Evolutionary conservation across 2,797 vertebrate species (phyloP).

Genomic region (Semaprochilodus insignis): DNA sequence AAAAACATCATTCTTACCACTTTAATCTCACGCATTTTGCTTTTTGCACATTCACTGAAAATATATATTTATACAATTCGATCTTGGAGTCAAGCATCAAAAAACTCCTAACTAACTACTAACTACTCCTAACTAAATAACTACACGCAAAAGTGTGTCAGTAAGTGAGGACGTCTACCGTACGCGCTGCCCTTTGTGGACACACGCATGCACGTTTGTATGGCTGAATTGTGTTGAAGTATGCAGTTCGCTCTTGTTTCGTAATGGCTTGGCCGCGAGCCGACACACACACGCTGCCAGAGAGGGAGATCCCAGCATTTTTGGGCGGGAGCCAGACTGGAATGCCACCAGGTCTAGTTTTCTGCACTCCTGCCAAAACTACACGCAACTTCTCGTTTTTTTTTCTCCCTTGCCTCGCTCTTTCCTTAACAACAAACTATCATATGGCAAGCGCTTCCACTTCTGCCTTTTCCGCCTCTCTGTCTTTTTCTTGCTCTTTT

Average conservation of each 20-base stretch:
- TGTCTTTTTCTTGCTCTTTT: slow-evolving; percentile 1
- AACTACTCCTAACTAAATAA: too few species aligned
- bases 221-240: slow-evolving; percentile 56
- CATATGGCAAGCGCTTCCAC: slow-evolving; percentile 29
- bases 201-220: slow-evolving; percentile 39
- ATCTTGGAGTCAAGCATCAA: too few species aligned
- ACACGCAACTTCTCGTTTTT: slow-evolving; percentile 53
- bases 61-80: neutral
- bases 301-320: slow-evolving; percentile 74
- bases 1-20: too few species aligned
- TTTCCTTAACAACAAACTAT: slow-evolving; percentile 43
- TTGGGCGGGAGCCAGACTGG: slow-evolving; percentile 70
- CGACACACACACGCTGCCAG: slow-evolving; percentile 55
- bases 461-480: slow-evolving; percentile 16
- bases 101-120: neutral
- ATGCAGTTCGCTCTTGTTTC: slow-evolving; percentile 63
- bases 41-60: too few species aligned
- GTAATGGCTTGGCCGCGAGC: slow-evolving; percentile 70
- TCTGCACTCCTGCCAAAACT: slow-evolving; percentile 65
- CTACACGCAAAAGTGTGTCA: neutral
- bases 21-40: too few species aligned
- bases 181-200: slow-evolving; percentile 32
- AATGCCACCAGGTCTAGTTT: slow-evolving; percentile 68
- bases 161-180: neutral
- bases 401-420: slow-evolving; percentile 26